Evolutionary conservation across 2,113 vertebrate species (phyloP).

Genomic region (Prinia subflava): DNA sequence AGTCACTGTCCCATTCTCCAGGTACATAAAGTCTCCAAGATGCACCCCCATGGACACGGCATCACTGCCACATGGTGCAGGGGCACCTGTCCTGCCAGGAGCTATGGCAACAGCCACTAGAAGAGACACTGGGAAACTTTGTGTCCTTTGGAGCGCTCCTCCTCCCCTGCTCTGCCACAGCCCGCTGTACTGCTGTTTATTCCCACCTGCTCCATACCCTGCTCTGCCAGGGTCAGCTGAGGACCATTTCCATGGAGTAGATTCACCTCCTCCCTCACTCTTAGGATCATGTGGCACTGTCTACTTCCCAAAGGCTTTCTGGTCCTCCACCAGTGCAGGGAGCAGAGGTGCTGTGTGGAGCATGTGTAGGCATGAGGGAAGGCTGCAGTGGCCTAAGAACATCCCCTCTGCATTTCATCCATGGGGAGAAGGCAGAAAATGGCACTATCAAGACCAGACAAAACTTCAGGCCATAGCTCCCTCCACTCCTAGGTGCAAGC

Average conservation of each 20-base stretch:
- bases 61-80: rapidly evolving
- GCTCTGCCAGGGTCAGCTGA: background rate
- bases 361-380: rapidly evolving
- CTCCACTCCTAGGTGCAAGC: background rate
- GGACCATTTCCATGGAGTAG: background rate
- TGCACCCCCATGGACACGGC: rapidly evolving
- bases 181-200: rapidly evolving
- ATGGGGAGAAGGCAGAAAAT: background rate
- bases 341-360: background rate
- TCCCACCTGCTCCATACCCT: background rate
- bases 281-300: background rate
- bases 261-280: background rate
- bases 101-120: rapidly evolving
- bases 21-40: background rate
- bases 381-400: background rate
- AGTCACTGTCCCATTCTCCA: background rate
- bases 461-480: background rate
- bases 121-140: background rate
- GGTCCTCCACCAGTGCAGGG: background rate
- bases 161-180: rapidly evolving
- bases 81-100: rapidly evolving
- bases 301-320: background rate
- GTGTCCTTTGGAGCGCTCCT: background rate
- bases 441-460: background rate
- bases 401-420: background rate